Conservation (phyloP, 2,888 invertebrate species). For the Eupithecia pulchellata region DNA sequence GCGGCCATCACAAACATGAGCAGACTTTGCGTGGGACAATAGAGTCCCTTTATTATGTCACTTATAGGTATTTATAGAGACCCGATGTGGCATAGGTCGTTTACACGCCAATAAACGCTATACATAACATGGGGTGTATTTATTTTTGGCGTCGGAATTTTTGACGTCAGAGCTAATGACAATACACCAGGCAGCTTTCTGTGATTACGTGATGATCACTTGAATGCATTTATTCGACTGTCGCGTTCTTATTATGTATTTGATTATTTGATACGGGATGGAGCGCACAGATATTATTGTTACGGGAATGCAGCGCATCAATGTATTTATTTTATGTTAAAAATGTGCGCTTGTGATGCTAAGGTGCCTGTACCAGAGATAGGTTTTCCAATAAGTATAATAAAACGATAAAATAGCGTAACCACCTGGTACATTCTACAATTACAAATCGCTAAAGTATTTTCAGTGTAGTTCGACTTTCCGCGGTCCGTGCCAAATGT, state of each 20-base stretch:
- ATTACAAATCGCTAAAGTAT: constrained; percentile 1
- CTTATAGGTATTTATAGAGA: constrained; percentile 40
- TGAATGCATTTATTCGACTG: not conserved
- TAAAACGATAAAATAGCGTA: too few species aligned
- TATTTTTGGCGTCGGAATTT: constrained; percentile 29
- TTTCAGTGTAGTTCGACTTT: constrained; percentile 12
- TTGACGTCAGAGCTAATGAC: constrained; percentile 3
- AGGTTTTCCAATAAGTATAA: too few species aligned
- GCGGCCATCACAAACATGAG: constrained; percentile 10
- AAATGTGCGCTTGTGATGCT: not conserved
- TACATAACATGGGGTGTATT: constrained; percentile 22
- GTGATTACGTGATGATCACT: not conserved
- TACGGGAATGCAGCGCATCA: not conserved
- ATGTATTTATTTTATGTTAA: not conserved
- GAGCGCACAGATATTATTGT: too few species aligned
- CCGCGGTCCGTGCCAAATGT: constrained; percentile 25
- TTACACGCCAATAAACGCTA: constrained; percentile 32
- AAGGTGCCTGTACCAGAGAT: not conserved
- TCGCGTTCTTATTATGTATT: not conserved
- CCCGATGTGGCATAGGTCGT: constrained; percentile 42
- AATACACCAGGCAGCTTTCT: not conserved
- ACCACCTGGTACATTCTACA: too few species aligned
- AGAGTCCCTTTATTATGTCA: constrained; percentile 35
- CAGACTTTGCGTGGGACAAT: constrained; percentile 28
- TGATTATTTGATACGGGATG: too few species aligned